Conservation (phyloP, 1,140 invertebrate genomes). For the Homarus americanus region DNA sequence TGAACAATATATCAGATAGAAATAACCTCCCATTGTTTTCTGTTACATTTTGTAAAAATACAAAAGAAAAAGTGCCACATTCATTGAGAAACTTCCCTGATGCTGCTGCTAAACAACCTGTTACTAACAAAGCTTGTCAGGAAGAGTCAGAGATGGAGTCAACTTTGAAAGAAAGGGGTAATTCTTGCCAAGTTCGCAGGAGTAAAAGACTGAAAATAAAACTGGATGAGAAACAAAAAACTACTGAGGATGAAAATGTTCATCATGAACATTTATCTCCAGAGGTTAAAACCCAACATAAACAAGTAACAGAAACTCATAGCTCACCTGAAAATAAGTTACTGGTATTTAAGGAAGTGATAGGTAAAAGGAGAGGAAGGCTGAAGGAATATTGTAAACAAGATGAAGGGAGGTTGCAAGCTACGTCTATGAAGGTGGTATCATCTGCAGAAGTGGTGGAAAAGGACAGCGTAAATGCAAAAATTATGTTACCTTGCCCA, state of each 20-base stretch:
- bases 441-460: no score
- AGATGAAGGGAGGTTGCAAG: background rate
- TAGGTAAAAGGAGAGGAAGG: background rate
- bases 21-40: background rate
- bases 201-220: background rate
- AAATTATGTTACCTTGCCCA: no score
- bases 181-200: background rate
- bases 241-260: background rate
- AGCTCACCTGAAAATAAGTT: background rate
- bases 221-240: background rate
- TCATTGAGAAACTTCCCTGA: background rate
- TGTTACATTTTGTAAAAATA: background rate
- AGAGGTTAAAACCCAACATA: background rate
- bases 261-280: background rate
- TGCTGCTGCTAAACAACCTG: background rate
- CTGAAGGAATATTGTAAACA: background rate
- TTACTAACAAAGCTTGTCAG: background rate
- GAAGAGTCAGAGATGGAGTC: background rate
- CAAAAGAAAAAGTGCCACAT: background rate
- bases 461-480: no score
- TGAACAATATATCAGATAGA: background rate
- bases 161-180: background rate
- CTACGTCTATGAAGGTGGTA: background rate
- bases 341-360: background rate
- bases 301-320: background rate